These are phyloP conservation scores for Clytia hemisphaerica DNA, from an alignment of 30 jellyfish, hydroid and myxozoan species.

Conservation along the genomic window DNA sequence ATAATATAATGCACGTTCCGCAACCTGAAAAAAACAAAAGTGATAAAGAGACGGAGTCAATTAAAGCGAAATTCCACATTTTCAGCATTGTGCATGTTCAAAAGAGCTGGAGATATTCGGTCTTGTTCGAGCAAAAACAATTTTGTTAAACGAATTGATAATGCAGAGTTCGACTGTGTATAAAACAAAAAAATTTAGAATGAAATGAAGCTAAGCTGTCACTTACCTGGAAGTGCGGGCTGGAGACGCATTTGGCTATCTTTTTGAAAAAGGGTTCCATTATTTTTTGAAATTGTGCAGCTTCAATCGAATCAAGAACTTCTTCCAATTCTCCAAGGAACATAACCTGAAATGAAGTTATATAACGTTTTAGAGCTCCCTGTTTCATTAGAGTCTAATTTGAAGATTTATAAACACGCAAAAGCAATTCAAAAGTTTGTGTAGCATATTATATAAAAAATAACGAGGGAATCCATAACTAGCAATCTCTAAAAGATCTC, in stretches of 20 bases:
- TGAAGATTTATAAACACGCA: background rate
- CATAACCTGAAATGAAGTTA: constrained; percentile 87
- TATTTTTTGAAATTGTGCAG: constrained; percentile 82
- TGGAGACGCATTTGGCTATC: constrained; percentile 90
- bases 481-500: no score
- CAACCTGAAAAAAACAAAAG: constrained; percentile 54
- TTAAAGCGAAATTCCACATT: background rate
- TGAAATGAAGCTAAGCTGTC: no score
- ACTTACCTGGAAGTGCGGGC: constrained; percentile 97
- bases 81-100: background rate
- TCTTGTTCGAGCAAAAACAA: no score
- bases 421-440: no score
- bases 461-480: no score
- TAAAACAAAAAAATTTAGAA: no score
- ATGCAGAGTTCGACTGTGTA: background rate
- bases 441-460: no score
- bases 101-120: no score
- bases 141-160: no score
- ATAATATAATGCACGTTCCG: constrained; percentile 95
- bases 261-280: constrained; percentile 86
- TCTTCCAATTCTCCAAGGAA: constrained; percentile 95
- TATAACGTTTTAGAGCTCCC: no score
- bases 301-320: constrained; percentile 89
- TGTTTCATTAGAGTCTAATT: background rate
- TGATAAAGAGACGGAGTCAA: background rate